These are phyloP conservation scores for Lophotriccus pileatus DNA, from an alignment of 2,797 vertebrate species.

Conservation along the genomic window DNA sequence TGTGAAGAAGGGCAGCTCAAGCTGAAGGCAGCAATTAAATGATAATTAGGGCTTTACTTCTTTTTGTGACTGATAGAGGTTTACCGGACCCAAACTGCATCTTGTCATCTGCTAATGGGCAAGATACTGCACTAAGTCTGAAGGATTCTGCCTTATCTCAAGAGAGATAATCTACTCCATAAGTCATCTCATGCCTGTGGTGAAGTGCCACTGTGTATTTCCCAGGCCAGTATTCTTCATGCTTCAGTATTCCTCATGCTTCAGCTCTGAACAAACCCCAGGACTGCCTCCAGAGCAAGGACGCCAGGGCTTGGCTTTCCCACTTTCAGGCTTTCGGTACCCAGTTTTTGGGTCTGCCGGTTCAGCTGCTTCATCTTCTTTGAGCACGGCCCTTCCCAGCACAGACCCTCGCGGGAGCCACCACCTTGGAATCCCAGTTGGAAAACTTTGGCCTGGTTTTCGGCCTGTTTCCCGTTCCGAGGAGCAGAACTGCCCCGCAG, in stretches of 20 bases:
- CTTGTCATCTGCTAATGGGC: conserved; percentile 81
- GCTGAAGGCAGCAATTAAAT: conserved; percentile 84
- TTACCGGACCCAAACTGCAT: conserved; percentile 75
- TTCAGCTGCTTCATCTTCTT: not conserved
- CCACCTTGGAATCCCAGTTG: not conserved
- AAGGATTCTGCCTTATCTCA: conserved; percentile 76
- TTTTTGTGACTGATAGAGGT: conserved; percentile 86
- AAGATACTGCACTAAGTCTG: conserved; percentile 76
- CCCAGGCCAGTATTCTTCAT: conserved; percentile 56
- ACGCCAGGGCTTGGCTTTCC: not conserved
- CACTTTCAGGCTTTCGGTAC: not conserved
- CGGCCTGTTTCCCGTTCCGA: accelerated
- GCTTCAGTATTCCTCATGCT: not conserved
- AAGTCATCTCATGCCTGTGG: conserved; percentile 74
- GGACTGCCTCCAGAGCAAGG: not conserved
- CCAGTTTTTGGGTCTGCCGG: not conserved
- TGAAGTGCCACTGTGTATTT: conserved; percentile 63
- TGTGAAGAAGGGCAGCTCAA: conserved; percentile 63
- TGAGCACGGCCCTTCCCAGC: not conserved
- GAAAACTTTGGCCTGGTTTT: not conserved
- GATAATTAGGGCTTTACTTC: conserved; percentile 86
- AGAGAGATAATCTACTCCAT: conserved; percentile 85
- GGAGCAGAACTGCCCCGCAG: not conserved
- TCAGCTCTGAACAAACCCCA: not conserved
- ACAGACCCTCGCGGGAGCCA: not conserved